Percentiles rank a stretch among this genome's conserved stretches.
Evolutionary conservation across 2,888 invertebrate genomes (phyloP).

Genomic region (Nemoura dubitans): DNA sequence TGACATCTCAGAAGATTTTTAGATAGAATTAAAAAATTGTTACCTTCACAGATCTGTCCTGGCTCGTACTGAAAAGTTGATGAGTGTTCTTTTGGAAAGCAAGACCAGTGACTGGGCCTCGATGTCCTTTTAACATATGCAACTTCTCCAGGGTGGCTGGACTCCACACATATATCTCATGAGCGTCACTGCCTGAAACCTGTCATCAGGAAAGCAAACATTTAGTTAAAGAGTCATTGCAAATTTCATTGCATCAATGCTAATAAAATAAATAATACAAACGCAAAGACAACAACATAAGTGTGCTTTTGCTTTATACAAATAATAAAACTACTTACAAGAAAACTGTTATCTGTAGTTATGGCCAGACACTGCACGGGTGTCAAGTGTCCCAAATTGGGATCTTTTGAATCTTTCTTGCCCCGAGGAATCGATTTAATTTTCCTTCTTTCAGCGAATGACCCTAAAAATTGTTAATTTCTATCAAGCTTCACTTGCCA

Average conservation of each 20-base stretch:
- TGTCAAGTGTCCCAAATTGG: conserved; percentile 45
- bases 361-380: conserved; percentile 74
- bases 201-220: conserved; percentile 53
- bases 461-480: conserved; percentile 63
- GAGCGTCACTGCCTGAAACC: conserved; percentile 74
- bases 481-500: too few species aligned
- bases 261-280: background rate
- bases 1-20: background rate
- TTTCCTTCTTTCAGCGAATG: conserved; percentile 70
- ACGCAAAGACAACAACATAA: background rate
- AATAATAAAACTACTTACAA: conserved; percentile 64
- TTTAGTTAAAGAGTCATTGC: background rate
- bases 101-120: conserved; percentile 77
- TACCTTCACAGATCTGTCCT: conserved; percentile 58
- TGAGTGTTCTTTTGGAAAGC: conserved; percentile 87
- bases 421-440: conserved; percentile 59
- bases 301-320: too few species aligned
- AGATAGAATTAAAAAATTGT: background rate
- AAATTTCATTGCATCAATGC: background rate
- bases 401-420: conserved; percentile 52
- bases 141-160: conserved; percentile 78
- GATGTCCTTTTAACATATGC: conserved; percentile 83
- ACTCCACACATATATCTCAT: conserved; percentile 85
- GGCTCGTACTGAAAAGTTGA: conserved; percentile 74
- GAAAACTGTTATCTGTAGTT: conserved; percentile 81